Evolutionary conservation across 2,888 invertebrate species (phyloP).

Genomic region (Meta bourneti): DNA sequence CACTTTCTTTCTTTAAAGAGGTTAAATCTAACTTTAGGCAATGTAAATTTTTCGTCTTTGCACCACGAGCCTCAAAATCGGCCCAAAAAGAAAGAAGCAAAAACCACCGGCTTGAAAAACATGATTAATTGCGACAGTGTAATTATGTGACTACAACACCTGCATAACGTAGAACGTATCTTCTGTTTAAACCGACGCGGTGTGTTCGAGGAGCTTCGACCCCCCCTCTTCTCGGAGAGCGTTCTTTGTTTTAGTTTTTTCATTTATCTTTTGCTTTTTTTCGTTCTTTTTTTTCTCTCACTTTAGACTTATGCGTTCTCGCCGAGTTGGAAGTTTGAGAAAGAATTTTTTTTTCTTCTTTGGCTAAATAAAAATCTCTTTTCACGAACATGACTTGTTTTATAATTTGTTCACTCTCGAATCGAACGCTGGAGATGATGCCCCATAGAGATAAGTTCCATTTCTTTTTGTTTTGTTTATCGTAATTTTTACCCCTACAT

Average conservation of each 20-base stretch:
- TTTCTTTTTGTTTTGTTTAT: background rate
- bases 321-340: constrained; percentile 28
- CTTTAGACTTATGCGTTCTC: no score
- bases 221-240: background rate
- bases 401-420: constrained; percentile 50
- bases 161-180: constrained; percentile 72
- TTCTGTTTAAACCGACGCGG: no score
- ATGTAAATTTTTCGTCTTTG: constrained; percentile 71
- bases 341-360: constrained; percentile 8
- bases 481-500: no score
- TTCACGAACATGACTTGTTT: constrained; percentile 63
- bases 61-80: constrained; percentile 6
- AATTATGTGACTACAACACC: constrained; percentile 75
- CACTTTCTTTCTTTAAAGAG: constrained; percentile 45
- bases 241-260: constrained; percentile 31
- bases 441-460: background rate
- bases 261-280: no score
- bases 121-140: constrained; percentile 73
- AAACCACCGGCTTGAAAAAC: constrained; percentile 41
- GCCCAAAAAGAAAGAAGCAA: constrained; percentile 26
- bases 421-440: constrained; percentile 1
- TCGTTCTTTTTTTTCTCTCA: no score
- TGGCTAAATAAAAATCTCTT: constrained; percentile 53
- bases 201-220: no score
- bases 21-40: constrained; percentile 70